phyloP scores from a whole-genome alignment of 2,888 invertebrate genomes.

The Sinohyriopsis cumingii region DNA sequence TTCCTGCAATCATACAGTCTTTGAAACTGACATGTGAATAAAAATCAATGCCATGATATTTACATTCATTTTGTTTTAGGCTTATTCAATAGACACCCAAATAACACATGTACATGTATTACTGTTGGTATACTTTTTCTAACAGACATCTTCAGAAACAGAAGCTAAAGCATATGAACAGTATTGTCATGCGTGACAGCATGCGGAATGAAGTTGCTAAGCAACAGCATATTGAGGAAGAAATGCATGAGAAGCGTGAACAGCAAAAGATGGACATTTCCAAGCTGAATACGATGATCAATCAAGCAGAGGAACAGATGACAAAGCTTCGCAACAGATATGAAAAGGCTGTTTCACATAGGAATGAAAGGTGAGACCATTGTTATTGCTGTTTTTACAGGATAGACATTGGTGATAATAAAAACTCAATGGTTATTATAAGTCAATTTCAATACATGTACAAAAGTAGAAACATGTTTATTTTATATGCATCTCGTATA shows the following conservation, averaged over 20 bases:
- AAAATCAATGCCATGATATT: no score
- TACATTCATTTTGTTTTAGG: no score
- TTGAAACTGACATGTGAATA: no score
- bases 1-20: no score
- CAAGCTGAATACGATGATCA: slow-evolving; percentile 71
- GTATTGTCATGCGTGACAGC: slow-evolving; percentile 68
- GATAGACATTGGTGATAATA: background rate
- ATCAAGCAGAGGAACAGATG: slow-evolving; percentile 71
- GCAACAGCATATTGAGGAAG: slow-evolving; percentile 67
- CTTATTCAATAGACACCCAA: no score
- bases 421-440: background rate
- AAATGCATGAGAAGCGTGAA: slow-evolving; percentile 67
- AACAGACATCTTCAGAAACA: slow-evolving; percentile 69
- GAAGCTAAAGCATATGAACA: slow-evolving; percentile 67
- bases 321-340: slow-evolving; percentile 69
- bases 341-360: slow-evolving; percentile 68
- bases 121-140: no score
- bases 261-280: slow-evolving; percentile 71
- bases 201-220: slow-evolving; percentile 71
- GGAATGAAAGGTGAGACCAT: slow-evolving; percentile 65
- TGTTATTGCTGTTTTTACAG: background rate
- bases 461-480: no score
- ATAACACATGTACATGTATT: no score
- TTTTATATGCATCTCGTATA: no score
- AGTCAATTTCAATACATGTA: no score